Base-by-base conservation (phyloP, 2,797 vertebrate species). In the Antrozous pallidus region DNA sequence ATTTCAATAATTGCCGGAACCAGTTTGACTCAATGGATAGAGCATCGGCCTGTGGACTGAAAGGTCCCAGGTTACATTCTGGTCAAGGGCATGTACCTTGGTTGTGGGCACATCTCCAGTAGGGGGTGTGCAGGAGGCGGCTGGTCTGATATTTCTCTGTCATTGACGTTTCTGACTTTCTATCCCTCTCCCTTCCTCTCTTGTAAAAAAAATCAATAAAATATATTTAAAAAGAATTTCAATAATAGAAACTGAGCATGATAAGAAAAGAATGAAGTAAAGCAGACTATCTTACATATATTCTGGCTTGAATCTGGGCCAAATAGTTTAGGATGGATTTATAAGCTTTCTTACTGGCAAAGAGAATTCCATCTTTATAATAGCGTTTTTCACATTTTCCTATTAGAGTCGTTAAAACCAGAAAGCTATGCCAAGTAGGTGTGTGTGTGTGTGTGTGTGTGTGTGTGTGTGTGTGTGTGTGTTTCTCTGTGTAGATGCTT, bases 391-490 rank as follows among this genome's bases (percentile, higher is more conserved):
- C 71, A 5, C 11, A 70, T 90, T 95, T 96, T 85, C 63, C 11
- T 84, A 42, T 95, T 90, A 65, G 31, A 93, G 71, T 63, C 93
- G 31, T 80, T 88, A 87, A 96, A 93, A 6, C 33, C 40, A 73
- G 54, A 2, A 36, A 97, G 73, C 91, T 96, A 96, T 96, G 85
- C 84, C 88, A 97, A 90, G 51, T 88, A 91, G 86, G 20, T 79
- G 49, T 51, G 17, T 22, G 51, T 51, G 56, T 1, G 10, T 26
- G 51, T 79, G 24, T 70, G 73, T 75, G n/a, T 84, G 45, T 74
- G 31, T 77, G 73, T 69, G 24, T 84, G 8, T 54, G 78, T 80
- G 33, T 54, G 47, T 51, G 58, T 20, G 24, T 38, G 0, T 51
- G 0, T 24, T 13, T 7, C 2, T 49, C 8, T 3, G 36, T 22